Conservation (phyloP, 2,888 invertebrate species). For the Agrotis exclamationis region DNA sequence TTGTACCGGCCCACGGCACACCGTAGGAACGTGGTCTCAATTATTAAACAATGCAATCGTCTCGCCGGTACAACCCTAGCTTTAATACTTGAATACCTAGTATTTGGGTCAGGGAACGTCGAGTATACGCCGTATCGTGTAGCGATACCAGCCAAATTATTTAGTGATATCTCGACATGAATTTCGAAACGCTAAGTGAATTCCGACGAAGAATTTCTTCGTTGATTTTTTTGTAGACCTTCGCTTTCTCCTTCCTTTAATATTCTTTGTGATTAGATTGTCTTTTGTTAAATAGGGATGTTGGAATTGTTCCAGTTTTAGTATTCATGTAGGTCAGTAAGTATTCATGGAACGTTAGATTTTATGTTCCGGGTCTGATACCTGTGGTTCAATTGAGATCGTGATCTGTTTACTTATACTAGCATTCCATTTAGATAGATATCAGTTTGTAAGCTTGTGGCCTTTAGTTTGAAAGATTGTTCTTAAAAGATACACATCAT, state of each 20-base stretch:
- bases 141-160: slow-evolving; percentile 71
- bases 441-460: background rate
- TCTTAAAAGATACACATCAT: background rate
- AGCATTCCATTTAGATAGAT: slow-evolving; percentile 15
- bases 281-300: slow-evolving; percentile 31
- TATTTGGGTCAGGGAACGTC: slow-evolving; percentile 83
- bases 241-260: background rate
- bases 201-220: slow-evolving; percentile 34
- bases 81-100: slow-evolving; percentile 88
- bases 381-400: slow-evolving; percentile 32
- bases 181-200: slow-evolving; percentile 64
- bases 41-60: slow-evolving; percentile 90
- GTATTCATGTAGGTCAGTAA: slow-evolving; percentile 37
- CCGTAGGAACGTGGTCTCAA: slow-evolving; percentile 83
- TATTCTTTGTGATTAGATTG: slow-evolving; percentile 38
- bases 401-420: slow-evolving; percentile 49
- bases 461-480: background rate
- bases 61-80: slow-evolving; percentile 80
- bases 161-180: slow-evolving; percentile 71
- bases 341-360: slow-evolving; percentile 44
- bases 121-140: slow-evolving; percentile 69
- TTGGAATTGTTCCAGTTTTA: slow-evolving; percentile 1
- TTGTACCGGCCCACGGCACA: slow-evolving; percentile 63
- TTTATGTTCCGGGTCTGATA: slow-evolving; percentile 38
- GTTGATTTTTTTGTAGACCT: slow-evolving; percentile 38